Evolutionary conservation across 2,888 invertebrate genomes (phyloP).

Genomic region (Bibio marci): DNA sequence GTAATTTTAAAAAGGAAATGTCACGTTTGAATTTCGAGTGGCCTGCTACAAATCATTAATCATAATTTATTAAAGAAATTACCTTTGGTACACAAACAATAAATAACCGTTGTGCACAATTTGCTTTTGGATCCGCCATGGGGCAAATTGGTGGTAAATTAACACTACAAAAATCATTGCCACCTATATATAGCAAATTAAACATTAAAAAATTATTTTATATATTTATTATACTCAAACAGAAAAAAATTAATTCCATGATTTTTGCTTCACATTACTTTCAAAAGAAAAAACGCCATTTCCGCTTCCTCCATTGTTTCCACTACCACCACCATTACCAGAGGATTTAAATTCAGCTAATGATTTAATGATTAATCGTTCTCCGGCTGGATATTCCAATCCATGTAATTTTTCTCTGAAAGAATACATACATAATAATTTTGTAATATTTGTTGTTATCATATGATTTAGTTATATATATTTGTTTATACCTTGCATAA

Average conservation of each 20-base stretch:
- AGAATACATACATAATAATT: conserved; percentile 28
- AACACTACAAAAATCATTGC: conserved; percentile 41
- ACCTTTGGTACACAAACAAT: conserved; percentile 40
- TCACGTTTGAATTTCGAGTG: too few species aligned
- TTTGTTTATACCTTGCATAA: conserved; percentile 27
- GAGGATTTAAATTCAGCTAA: conserved; percentile 10
- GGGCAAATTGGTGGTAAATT: conserved; percentile 56
- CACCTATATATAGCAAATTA: too few species aligned
- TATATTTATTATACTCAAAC: too few species aligned
- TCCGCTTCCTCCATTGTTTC: too few species aligned
- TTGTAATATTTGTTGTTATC: background rate
- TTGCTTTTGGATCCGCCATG: conserved; percentile 47
- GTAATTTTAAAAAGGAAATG: too few species aligned
- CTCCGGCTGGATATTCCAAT: conserved; percentile 83
- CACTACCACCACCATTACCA: too few species aligned
- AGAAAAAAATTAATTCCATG: too few species aligned
- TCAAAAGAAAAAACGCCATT: conserved; percentile 5
- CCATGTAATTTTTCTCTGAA: conserved; percentile 75
- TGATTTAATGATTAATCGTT: conserved; percentile 43
- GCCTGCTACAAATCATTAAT: too few species aligned
- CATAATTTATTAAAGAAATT: conserved; percentile 8
- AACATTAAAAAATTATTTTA: background rate
- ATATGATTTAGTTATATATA: background rate
- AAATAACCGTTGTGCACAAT: conserved; percentile 48
- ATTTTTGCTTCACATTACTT: background rate